Conservation (phyloP, 2,888 invertebrate genomes). For the Aethes cnicana region DNA sequence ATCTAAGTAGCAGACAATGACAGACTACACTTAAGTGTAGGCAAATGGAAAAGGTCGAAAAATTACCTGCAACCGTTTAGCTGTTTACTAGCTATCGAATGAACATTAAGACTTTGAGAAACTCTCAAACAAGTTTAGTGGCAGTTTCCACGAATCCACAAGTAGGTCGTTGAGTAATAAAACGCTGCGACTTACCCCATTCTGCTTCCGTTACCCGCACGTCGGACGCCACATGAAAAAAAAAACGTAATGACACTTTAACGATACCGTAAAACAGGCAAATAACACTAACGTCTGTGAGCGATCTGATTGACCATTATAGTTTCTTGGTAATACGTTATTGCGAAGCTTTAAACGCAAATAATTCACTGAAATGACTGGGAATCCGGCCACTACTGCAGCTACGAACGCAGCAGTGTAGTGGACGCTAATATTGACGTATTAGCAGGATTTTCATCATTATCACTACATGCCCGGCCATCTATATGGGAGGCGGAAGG, state of each 20-base stretch:
- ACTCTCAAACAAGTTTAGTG: slow-evolving; percentile 39
- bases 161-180: slow-evolving; percentile 61
- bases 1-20: too few relatives aligned
- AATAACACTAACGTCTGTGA: slow-evolving; percentile 47
- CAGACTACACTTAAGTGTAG: too few relatives aligned
- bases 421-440: too few relatives aligned
- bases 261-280: slow-evolving; percentile 67
- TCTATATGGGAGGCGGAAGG: too few relatives aligned
- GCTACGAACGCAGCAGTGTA: too few relatives aligned
- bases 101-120: slow-evolving; percentile 35
- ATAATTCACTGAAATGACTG: background rate
- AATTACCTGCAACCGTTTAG: too few relatives aligned
- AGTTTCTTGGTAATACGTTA: slow-evolving; percentile 53
- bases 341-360: background rate
- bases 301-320: slow-evolving; percentile 68
- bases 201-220: slow-evolving; percentile 67
- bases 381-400: too few relatives aligned
- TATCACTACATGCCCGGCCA: too few relatives aligned
- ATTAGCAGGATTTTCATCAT: too few relatives aligned
- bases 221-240: slow-evolving; percentile 76
- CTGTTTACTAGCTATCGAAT: slow-evolving; percentile 35
- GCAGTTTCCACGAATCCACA: slow-evolving; percentile 60
- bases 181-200: slow-evolving; percentile 79
- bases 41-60: too few relatives aligned
- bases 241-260: slow-evolving; percentile 71